Evolutionary conservation across 2,797 vertebrate species (phyloP).

Genomic region (Acipenser oxyrinchus): DNA sequence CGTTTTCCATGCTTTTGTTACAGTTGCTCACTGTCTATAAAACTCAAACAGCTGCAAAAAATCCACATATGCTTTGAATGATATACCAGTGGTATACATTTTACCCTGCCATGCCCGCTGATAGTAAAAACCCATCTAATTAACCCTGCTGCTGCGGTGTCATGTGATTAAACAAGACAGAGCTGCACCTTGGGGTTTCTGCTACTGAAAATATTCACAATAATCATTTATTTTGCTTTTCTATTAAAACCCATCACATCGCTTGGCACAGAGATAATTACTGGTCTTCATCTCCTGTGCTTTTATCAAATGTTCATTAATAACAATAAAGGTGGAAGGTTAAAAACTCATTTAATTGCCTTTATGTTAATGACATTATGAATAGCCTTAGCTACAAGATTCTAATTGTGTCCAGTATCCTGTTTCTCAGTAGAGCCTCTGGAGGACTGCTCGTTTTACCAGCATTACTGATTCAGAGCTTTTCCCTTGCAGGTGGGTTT

Average conservation of each 20-base stretch:
- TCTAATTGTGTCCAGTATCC: slow-evolving; percentile 94
- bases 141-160: slow-evolving; percentile 86
- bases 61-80: slow-evolving; percentile 63
- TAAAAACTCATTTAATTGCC: slow-evolving; percentile 99
- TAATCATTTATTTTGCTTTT: slow-evolving; percentile 93
- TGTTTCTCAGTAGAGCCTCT: slow-evolving; percentile 74
- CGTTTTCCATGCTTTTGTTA: no score
- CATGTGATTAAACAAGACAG: slow-evolving; percentile 91
- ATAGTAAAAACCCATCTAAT: slow-evolving; percentile 85
- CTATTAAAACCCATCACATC: slow-evolving; percentile 88
- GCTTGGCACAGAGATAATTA: slow-evolving; percentile 94
- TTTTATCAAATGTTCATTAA: slow-evolving; percentile 92
- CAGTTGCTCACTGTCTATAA: slow-evolving; percentile 16
- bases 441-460: slow-evolving; percentile 91
- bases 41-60: slow-evolving; percentile 53
- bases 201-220: slow-evolving; percentile 82
- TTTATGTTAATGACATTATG: slow-evolving; percentile 99
- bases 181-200: slow-evolving; percentile 78
- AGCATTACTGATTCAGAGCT: slow-evolving; percentile 81
- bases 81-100: slow-evolving; percentile 53
- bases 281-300: slow-evolving; percentile 84
- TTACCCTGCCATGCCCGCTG: slow-evolving; percentile 54
- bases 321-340: slow-evolving; percentile 98
- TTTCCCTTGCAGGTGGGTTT: slow-evolving; percentile 79
- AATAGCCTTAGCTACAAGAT: slow-evolving; percentile 82